Evolutionary conservation across 2,113 vertebrate species (phyloP).

Genomic region (Variabilichromis moorii): DNA sequence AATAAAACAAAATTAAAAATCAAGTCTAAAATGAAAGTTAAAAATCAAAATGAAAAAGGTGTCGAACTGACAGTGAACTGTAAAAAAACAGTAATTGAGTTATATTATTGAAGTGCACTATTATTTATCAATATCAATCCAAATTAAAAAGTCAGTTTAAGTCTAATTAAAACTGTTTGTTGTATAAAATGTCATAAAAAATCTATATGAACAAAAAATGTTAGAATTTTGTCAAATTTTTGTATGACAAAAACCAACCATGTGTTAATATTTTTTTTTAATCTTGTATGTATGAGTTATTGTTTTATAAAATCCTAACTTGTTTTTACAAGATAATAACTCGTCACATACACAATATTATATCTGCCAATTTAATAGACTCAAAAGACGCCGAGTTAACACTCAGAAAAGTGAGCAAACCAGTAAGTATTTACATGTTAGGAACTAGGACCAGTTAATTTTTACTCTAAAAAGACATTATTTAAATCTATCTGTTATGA

Average conservation of each 20-base stretch:
- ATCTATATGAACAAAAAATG: accelerated
- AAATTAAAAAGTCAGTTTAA: not conserved
- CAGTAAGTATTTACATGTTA: not conserved
- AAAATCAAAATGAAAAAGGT: not conserved
- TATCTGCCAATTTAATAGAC: not conserved
- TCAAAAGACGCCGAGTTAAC: not conserved
- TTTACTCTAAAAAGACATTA: not conserved
- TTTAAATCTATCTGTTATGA: not conserved
- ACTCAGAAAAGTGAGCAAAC: not conserved
- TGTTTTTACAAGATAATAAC: not conserved
- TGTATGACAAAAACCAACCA: not conserved
- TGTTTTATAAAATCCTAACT: not conserved
- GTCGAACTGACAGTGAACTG: not conserved
- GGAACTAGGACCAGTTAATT: not conserved
- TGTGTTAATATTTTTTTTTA: not conserved
- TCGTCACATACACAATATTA: not conserved
- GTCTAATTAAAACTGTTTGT: not conserved
- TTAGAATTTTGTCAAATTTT: not conserved
- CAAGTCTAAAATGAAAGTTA: not conserved
- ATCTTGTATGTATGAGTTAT: not conserved
- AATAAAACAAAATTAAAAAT: not conserved
- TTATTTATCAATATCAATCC: not conserved
- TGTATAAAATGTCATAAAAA: not conserved
- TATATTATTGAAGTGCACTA: not conserved
- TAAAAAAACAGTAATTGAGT: not conserved